Percentiles rank a stretch among this genome's conserved stretches.
Evolutionary conservation across 2,888 invertebrate species (phyloP).

Genomic region (Megaustenia siamemsis): DNA sequence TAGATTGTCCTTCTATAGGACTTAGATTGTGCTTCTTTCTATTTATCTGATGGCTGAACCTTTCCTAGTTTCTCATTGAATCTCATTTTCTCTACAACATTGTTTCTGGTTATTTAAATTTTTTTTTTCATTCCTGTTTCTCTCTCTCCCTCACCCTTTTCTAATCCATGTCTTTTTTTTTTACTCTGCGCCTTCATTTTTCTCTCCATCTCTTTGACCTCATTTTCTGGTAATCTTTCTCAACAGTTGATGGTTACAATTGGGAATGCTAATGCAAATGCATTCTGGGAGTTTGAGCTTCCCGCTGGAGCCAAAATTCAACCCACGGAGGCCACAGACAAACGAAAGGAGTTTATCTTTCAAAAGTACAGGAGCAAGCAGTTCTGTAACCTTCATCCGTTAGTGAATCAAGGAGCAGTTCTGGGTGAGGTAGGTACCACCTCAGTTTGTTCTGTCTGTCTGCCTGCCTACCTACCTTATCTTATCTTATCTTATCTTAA

Average conservation of each 20-base stretch:
- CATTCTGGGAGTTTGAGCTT: slow-evolving; percentile 73
- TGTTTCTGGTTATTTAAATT: no score
- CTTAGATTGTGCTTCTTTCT: no score
- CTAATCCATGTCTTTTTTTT: neutral
- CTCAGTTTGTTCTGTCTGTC: no score
- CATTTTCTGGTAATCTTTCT: neutral
- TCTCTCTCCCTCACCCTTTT: neutral
- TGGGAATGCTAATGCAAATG: slow-evolving; percentile 77
- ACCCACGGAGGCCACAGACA: slow-evolving; percentile 60
- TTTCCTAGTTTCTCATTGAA: no score
- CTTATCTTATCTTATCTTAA: no score
- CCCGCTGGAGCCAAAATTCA: slow-evolving; percentile 59
- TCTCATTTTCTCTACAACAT: no score
- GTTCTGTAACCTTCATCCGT: slow-evolving; percentile 67
- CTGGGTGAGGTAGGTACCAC: slow-evolving; percentile 72
- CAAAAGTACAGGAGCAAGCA: slow-evolving; percentile 72
- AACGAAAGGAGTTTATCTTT: slow-evolving; percentile 69
- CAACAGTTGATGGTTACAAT: slow-evolving; percentile 75
- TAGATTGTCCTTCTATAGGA: no score
- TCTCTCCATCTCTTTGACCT: neutral
- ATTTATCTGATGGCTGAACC: no score
- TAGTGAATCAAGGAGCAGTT: slow-evolving; percentile 57
- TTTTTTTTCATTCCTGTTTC: neutral
- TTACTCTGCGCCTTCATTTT: neutral
- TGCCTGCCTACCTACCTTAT: no score